These are phyloP conservation scores for Belgica antarctica DNA, from an alignment of 2,888 invertebrate species.

Conservation along the genomic window DNA sequence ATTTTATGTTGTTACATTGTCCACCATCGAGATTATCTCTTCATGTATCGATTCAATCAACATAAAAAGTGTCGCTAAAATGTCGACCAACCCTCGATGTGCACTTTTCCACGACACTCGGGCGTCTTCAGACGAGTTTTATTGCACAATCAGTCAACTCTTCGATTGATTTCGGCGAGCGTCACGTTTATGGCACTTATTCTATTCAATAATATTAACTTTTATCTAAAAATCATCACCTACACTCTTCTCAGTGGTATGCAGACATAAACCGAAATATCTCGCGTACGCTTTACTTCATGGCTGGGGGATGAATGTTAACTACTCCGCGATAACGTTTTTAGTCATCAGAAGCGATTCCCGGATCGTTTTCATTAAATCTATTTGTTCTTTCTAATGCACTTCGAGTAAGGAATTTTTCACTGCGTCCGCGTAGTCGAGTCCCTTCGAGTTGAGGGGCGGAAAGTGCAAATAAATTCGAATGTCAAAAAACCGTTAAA, in stretches of 20 bases:
- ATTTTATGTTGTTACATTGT: neutral
- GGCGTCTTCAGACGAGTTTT: neutral
- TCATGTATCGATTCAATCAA: neutral
- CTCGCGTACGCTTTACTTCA: neutral
- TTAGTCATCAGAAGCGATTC: neutral
- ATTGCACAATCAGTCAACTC: neutral
- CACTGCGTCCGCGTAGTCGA: neutral
- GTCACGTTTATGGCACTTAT: neutral
- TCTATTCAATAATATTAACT: conserved; percentile 1
- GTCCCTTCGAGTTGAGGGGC: neutral
- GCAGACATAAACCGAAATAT: conserved; percentile 17
- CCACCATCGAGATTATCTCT: neutral
- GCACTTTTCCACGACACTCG: neutral
- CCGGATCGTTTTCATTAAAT: neutral
- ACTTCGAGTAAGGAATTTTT: neutral
- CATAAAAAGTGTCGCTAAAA: conserved; percentile 18
- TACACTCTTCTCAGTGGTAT: conserved; percentile 14
- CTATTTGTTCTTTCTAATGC: neutral
- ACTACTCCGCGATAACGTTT: neutral
- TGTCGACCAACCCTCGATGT: conserved; percentile 12
- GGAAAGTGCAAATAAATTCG: neutral
- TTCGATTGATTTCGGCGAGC: neutral
- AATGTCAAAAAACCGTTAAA: neutral
- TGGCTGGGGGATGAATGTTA: neutral
- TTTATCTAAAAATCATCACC: neutral